Percentiles rank a stretch among this genome's conserved stretches.
phyloP scores from a whole-genome alignment of 2,888 invertebrate species.

The Empis livida region DNA sequence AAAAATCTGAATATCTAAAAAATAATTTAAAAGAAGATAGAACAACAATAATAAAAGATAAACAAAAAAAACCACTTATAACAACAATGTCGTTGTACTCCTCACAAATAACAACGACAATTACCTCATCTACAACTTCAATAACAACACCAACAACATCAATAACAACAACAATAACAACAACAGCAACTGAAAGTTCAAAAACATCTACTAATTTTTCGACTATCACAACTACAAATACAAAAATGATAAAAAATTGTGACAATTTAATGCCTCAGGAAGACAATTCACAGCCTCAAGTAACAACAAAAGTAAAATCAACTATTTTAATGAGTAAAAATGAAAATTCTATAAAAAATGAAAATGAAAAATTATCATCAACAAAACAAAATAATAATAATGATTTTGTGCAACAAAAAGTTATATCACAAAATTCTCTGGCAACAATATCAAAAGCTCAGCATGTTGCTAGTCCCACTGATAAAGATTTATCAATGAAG shows the following conservation, averaged over 20 bases:
- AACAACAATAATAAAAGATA: not conserved
- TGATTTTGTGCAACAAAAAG: too few species aligned
- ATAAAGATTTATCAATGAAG: too few species aligned
- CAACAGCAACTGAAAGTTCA: slow-evolving; percentile 4
- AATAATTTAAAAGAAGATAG: slow-evolving; percentile 5
- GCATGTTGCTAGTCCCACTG: too few species aligned
- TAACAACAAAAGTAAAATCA: too few species aligned
- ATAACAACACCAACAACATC: slow-evolving; percentile 3
- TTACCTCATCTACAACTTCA: slow-evolving; percentile 1
- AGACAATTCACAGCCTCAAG: too few species aligned
- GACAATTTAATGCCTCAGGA: too few species aligned
- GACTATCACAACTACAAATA: not conserved
- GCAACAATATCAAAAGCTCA: too few species aligned
- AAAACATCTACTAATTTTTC: not conserved
- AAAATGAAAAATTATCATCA: too few species aligned
- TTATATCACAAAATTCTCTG: too few species aligned
- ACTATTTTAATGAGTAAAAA: too few species aligned
- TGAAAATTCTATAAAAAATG: too few species aligned
- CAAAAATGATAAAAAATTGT: not conserved
- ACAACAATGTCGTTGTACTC: not conserved
- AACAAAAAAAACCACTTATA: not conserved
- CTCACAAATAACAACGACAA: not conserved
- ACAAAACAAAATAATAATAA: too few species aligned
- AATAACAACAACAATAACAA: slow-evolving; percentile 6
- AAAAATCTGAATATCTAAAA: slow-evolving; percentile 2